Base-by-base conservation (phyloP, 2,888 invertebrate genomes). In the Strigamia maritima region DNA sequence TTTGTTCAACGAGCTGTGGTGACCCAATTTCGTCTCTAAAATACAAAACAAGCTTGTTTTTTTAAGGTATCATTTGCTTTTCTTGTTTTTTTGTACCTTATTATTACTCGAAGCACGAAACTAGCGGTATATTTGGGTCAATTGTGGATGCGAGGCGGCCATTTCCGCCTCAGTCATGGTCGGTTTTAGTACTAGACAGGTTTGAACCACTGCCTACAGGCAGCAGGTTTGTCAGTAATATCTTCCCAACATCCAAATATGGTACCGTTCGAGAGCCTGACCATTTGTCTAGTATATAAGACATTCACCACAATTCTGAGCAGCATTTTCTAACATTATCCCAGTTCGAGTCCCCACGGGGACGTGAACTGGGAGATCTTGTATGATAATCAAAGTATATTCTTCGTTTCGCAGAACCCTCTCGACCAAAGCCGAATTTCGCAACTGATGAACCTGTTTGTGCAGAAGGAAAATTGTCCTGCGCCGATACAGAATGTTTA, bases 371-470 rank as follows among this genome's bases (percentile, higher is more conserved):
- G 49, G 49, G 49, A 10, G 49, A 3, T 0, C 16, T 14, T 14
- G 40, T 10, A 49, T 78, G 14, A 19, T 49, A 10, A 0, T 49
- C 49, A 19, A 16, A 10, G 6, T 49, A 49, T 6, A 10, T 12
- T 19, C 49, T 78, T 78, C 76, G 19, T 87, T 86, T 90, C 83
- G 38, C 90, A 96, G 96, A 94, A 87, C 95, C 96, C 60, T 91
- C 95, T 83, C 94, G 95, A 88, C 90, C 93, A 80, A 89, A 94
- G 84, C 96, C 96, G 76, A 92, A 93, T 84, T 88, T 96, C 84
- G 94, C 94, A 88, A 96, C 96, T 79, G 96, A 96, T 86, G 95
- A 95, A 86, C 96, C 96, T 78, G 90, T 95, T 83, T 96, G 96
- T 84, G 92, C 94, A 19, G 94, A 93, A 84, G 94, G 94, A 79